phyloP scores from a whole-genome alignment of 30 jellyfish, hydroid and myxozoan species.

The Phacellophora camtschatica region DNA sequence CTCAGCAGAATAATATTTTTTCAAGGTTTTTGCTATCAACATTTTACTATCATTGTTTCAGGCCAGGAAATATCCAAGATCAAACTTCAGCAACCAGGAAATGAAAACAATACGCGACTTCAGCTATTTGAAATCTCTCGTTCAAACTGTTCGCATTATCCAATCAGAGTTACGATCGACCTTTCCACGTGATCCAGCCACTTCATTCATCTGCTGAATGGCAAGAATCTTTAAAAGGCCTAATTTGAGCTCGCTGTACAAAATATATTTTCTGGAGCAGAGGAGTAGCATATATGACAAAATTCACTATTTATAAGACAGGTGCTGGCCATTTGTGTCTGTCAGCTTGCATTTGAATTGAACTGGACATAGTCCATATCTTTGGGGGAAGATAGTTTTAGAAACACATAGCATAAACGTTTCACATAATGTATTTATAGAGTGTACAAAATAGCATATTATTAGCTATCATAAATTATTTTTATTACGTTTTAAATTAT shows the following conservation, averaged over 20 bases:
- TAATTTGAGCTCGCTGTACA: not conserved
- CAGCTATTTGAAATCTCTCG: constrained; percentile 1
- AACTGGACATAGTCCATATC: too few relatives aligned
- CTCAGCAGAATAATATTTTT: not conserved
- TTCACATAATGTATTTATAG: too few relatives aligned
- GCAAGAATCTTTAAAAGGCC: not conserved
- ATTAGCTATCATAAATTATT: too few relatives aligned
- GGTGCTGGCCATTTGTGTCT: too few relatives aligned
- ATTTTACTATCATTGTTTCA: not conserved
- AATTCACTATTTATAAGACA: too few relatives aligned
- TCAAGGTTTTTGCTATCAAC: not conserved
- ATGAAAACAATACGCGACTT: not conserved
- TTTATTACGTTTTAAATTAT: too few relatives aligned
- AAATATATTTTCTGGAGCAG: not conserved
- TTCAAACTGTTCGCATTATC: not conserved
- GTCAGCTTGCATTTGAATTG: too few relatives aligned
- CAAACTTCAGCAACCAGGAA: not conserved
- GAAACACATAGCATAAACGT: too few relatives aligned
- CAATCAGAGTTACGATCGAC: not conserved
- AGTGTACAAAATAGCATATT: too few relatives aligned
- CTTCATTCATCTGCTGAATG: not conserved
- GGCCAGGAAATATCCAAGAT: constrained; percentile 1
- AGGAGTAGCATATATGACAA: too few relatives aligned
- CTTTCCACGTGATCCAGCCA: not conserved
- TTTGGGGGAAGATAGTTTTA: too few relatives aligned